phyloP scores from a whole-genome alignment of 2,113 vertebrate species.

The Solea solea region DNA sequence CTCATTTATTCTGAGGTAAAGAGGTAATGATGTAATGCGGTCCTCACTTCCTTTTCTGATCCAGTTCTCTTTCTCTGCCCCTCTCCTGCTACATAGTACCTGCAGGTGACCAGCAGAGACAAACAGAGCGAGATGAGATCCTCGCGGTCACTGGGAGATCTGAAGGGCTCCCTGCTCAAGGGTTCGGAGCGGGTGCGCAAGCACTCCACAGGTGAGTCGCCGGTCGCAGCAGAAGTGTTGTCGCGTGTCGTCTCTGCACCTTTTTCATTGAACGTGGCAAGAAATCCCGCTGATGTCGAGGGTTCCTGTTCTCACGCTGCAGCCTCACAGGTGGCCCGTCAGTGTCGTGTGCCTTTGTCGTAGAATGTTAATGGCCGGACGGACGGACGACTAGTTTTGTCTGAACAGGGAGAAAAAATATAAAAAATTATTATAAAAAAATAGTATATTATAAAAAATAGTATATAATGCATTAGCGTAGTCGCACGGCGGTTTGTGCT shows the following conservation, averaged over 20 bases:
- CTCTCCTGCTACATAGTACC: constrained; percentile 70
- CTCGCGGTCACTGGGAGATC: constrained; percentile 89
- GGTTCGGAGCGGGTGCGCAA: constrained; percentile 88
- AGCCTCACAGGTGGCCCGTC: constrained; percentile 39
- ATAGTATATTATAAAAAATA: no score
- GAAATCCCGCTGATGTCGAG: constrained; percentile 15
- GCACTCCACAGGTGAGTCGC: constrained; percentile 86
- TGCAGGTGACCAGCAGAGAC: constrained; percentile 88
- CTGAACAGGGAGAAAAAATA: constrained; percentile 11
- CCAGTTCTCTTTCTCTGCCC: neutral
- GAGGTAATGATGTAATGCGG: constrained; percentile 39
- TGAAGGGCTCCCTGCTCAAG: constrained; percentile 90
- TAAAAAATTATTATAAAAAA: no score
- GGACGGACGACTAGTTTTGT: constrained; percentile 23
- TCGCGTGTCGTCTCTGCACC: neutral
- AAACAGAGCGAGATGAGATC: constrained; percentile 92
- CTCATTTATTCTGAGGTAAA: constrained; percentile 29
- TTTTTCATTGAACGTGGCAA: neutral
- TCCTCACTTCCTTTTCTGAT: constrained; percentile 22
- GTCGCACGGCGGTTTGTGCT: no score
- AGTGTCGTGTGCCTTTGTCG: constrained; percentile 23
- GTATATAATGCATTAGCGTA: no score
- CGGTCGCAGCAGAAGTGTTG: neutral
- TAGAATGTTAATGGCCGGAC: constrained; percentile 47
- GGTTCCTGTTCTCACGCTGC: constrained; percentile 12